Percentiles rank a stretch among this genome's conserved stretches.
phyloP scores from a whole-genome alignment of 2,113 vertebrate species.

The Pogona vitticeps region DNA sequence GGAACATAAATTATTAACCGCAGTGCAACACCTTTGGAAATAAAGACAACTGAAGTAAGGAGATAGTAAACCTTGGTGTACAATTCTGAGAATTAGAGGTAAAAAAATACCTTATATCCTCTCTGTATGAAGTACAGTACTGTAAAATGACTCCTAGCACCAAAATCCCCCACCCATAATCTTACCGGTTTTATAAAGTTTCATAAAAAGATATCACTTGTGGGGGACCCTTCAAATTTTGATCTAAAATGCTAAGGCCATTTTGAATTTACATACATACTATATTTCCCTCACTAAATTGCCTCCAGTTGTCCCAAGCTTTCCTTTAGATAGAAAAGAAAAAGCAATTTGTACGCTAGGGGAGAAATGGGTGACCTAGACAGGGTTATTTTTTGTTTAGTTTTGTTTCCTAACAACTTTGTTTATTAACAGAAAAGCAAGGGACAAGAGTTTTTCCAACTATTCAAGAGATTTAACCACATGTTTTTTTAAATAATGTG shows the following conservation, averaged over 20 bases:
- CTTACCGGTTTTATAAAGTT: neutral
- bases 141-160: too few relatives aligned
- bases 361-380: too few relatives aligned
- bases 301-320: neutral
- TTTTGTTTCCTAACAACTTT: neutral
- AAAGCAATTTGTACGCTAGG: too few relatives aligned
- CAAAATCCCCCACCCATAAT: too few relatives aligned
- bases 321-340: too few relatives aligned
- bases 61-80: neutral
- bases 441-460: neutral
- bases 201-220: neutral
- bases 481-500: too few relatives aligned
- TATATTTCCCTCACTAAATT: neutral
- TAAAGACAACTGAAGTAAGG: neutral
- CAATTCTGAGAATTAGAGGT: neutral
- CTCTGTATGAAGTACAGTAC: neutral
- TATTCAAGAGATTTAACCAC: too few relatives aligned
- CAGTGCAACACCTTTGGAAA: constrained; percentile 12
- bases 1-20: constrained; percentile 37
- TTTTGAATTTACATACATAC: neutral
- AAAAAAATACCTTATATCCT: neutral
- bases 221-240: neutral
- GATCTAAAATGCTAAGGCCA: neutral
- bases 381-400: neutral
- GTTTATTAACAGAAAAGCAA: neutral